Evolutionary conservation across 2,797 vertebrate species (phyloP), one percentile per base, ranked within the genome.

Genomic region (Gephyroberyx darwinii): DNA sequence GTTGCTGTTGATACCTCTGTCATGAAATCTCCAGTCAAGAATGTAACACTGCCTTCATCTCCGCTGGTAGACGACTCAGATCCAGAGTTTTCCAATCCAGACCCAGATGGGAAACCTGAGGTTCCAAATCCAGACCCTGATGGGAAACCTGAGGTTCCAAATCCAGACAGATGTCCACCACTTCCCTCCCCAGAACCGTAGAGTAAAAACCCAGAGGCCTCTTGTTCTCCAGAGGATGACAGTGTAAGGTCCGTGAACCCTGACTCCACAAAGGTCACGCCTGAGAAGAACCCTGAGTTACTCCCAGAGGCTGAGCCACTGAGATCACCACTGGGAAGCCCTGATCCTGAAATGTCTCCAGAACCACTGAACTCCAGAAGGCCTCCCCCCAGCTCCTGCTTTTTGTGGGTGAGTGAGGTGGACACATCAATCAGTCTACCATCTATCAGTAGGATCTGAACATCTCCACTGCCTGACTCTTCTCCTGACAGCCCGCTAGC

Each of bases 201-300:
- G 70, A 94, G 90, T 80, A 94, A 80, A 62, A 89, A 0, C 30
- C 93, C 95, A 7, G 95, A 95, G 8, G 94, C 89, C 55, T 97
- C 96, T 78, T 97, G 93, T 50, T 94, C 92, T 73, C 86, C 88
- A 35, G 88, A 91, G 0, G 82, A 56, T 69, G 86, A 77, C 33
- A 70, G 86, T 20, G 91, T 93, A 57, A 94, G 82, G 81, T 96
- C 93, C 92, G 90, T 91, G 57, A 94, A 90, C 35, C 87, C 88
- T 63, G 94, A 93, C 0, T 70, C 87, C 8, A 80, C 13, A 53
- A 90, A 84, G 39, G 75, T 89, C 53, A 85, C 81, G 4, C 72
- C 80, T 41, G 75, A 74, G 65, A 75, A 76, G 51, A 75, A 71
- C 14, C 33, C 81, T 19, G 76, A 83, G 76, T 91, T 93, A 64